Evolutionary conservation across 2,113 vertebrate genomes (phyloP), one percentile per base, ranked within the genome.

Genomic region (Toxotes chatareus): DNA sequence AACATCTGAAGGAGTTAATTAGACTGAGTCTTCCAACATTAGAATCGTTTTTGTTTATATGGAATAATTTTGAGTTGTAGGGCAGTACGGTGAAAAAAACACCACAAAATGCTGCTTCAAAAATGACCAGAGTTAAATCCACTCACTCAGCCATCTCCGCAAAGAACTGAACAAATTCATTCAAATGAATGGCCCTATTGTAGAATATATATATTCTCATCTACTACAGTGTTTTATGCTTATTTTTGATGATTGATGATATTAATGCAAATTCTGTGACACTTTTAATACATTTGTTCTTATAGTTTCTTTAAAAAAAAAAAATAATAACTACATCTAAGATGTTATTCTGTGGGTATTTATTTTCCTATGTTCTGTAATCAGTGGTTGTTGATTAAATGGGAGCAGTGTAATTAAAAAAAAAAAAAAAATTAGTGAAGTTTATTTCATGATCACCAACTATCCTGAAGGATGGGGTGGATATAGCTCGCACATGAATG

Each of bases 401-500:
- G 23, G 47, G 14, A 76, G 49, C 21, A 31, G 4, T 32, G 38
- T 8, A 19, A 59, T 59, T n/a, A n/a, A n/a, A 9, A 23, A 23
- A 23, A 19, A 49, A 21, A 21, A n/a, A 17, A 61, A 69, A 75
- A 68, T 51, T 53, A 11, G 65, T 11, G 49, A 73, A 82, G 71
- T 66, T 13, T 62, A 47, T 73, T 66, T 73, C 23, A 38, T 73
- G 31, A 77, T 36, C 51, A 69, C 16, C 7, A 32, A 32, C 49
- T 73, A 44, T 75, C 70, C 68, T 32, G 47, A 42, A 69, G 78
- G 34, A 27, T 49, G 68, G 51, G 57, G 32, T 44, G 57, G 70
- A 82, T 73, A 59, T 21, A 75, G 70, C 66, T 72, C 56, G 60
- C 53, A 36, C 59, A 80, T 76, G 65, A 84, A 75, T 82, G 59